Evolutionary conservation across 2,888 invertebrate species (phyloP), one percentile per base, ranked within the genome.

Genomic region (Caenorhabditis sp.): DNA sequence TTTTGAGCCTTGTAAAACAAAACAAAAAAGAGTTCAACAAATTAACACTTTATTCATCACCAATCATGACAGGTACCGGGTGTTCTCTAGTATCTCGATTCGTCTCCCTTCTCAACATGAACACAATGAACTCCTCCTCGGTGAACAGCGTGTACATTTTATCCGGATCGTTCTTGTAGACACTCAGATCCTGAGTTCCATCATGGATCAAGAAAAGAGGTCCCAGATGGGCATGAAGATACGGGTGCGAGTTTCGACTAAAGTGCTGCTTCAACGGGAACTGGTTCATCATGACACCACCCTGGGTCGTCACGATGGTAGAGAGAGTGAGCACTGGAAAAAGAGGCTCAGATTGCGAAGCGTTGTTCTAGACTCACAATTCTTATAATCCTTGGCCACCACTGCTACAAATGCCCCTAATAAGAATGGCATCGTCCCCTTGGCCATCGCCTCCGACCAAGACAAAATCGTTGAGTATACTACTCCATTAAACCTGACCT

Each of bases 201-300:
- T 75, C 66, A 31, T 75, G 75, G 22, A 75, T 56, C 31, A 75
- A n/a, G 26, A 75, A 75, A 8, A 66, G 10, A 1, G 75, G 75
- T 24, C 75, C 75, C 8, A 75, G 14, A 14, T 75, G 19, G 5
- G 58, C 24, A 38, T 75, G 75, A 41, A 66, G 66, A 26, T 75
- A 75, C 0, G 75, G 75, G 12, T 38, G 75, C 7, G 75, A 66
- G 6, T 24, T 49, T n/a, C 2, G 6, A 16, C 49, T 58, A 47
- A 66, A 75, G 6, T 28, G 51, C 31, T 56, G 14, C 22, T 75
- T 75, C 10, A 6, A 0, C 1, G 75, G 75, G 38, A 75, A 75
- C 2, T n/a, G 16, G 3, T 35, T 22, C 47, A 66, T 44, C 56
- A 58, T 12, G 4, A 28, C 35, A n/a, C 75, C 75, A 10, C 66